Evolutionary conservation across 2,888 invertebrate species (phyloP).

Genomic region (Mesodorylaimus sp.): DNA sequence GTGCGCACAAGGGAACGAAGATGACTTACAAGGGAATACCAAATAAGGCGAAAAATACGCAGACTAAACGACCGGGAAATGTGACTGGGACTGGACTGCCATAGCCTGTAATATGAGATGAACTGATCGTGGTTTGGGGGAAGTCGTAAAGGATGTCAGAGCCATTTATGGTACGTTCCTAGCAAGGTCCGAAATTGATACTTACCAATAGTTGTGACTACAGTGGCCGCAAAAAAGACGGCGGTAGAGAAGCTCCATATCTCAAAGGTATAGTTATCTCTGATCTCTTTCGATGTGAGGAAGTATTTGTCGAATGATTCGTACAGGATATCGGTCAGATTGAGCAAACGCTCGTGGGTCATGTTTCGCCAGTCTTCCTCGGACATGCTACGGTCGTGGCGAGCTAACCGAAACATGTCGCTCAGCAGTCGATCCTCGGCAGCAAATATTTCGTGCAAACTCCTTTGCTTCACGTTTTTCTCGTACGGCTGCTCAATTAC

Average conservation of each 20-base stretch:
- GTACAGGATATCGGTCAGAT: slow-evolving; percentile 27
- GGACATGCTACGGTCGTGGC: background rate
- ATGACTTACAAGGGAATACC: slow-evolving; percentile 29
- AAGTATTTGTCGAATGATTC: slow-evolving; percentile 27
- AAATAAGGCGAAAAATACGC: slow-evolving; percentile 26
- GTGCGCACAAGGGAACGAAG: too few relatives aligned
- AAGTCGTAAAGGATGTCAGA: background rate
- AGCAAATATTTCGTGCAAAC: slow-evolving; percentile 19
- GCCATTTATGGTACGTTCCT: background rate
- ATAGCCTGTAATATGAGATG: slow-evolving; percentile 15
- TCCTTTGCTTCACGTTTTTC: slow-evolving; percentile 16
- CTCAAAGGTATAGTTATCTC: slow-evolving; percentile 21
- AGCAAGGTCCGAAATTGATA: background rate
- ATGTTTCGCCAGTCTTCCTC: slow-evolving; percentile 15
- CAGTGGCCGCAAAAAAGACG: slow-evolving; percentile 30
- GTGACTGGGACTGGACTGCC: slow-evolving; percentile 30
- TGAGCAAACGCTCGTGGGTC: slow-evolving; percentile 21
- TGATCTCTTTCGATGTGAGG: slow-evolving; percentile 5
- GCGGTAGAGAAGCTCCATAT: slow-evolving; percentile 30
- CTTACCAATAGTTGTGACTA: slow-evolving; percentile 26
- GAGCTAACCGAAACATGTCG: slow-evolving; percentile 14
- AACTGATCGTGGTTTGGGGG: background rate
- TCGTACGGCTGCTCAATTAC: slow-evolving; percentile 27
- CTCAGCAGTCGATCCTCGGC: slow-evolving; percentile 22
- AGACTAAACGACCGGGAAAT: slow-evolving; percentile 22